phyloP scores from a whole-genome alignment of 2,113 vertebrate genomes.

The Rhinoderma darwinii region DNA sequence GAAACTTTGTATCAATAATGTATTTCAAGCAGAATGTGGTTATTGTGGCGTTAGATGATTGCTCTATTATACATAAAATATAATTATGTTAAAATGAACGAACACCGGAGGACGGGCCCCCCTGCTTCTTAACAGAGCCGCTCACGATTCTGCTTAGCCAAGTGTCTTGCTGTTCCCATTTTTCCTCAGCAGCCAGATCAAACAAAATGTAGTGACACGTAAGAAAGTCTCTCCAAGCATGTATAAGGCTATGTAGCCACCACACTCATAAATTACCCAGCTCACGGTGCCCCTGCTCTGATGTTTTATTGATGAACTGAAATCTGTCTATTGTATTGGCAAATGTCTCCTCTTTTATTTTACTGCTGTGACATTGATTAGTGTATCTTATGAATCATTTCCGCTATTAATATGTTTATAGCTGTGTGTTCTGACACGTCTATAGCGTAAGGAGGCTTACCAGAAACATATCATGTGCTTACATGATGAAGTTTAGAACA shows the following conservation, averaged over 20 bases:
- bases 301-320: constrained; percentile 72
- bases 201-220: constrained; percentile 64
- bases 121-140: constrained; percentile 38
- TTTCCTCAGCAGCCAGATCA: constrained; percentile 62
- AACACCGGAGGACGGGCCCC: constrained; percentile 28
- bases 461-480: constrained; percentile 4
- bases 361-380: constrained; percentile 47
- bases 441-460: neutral
- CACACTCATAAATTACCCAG: constrained; percentile 66
- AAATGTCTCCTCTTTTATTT: constrained; percentile 60
- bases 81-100: constrained; percentile 56
- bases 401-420: constrained; percentile 44
- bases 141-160: constrained; percentile 59
- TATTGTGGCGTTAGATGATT: constrained; percentile 36
- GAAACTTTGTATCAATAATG: constrained; percentile 48
- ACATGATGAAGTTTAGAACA: neutral
- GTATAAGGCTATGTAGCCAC: constrained; percentile 62
- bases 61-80: constrained; percentile 51
- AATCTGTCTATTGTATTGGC: constrained; percentile 65
- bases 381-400: constrained; percentile 48
- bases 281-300: constrained; percentile 64
- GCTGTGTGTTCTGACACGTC: constrained; percentile 26
- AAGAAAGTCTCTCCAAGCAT: constrained; percentile 64
- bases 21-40: constrained; percentile 60
- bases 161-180: constrained; percentile 61